phyloP scores from a whole-genome alignment of 2,888 invertebrate species.

The Clistopyga incitator region DNA sequence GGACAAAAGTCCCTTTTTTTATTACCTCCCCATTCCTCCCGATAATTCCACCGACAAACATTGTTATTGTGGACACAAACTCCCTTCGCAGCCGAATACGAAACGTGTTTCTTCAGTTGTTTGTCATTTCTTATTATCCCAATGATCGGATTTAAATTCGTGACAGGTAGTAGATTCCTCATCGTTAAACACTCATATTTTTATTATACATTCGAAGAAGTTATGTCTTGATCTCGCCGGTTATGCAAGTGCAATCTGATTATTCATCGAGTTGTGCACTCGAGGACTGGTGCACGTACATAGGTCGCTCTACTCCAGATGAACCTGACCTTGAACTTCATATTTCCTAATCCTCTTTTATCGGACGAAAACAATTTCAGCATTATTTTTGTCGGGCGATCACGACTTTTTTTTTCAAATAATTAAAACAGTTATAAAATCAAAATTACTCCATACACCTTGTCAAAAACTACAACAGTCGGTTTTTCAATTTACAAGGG shows the following conservation, averaged over 20 bases:
- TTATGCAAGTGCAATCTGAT: constrained; percentile 5
- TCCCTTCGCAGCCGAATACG: constrained; percentile 17
- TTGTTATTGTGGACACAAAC: constrained; percentile 28
- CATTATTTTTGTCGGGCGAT: too few relatives aligned
- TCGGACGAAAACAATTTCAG: not conserved
- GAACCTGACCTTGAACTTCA: not conserved
- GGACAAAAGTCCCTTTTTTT: constrained; percentile 12
- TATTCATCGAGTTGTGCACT: not conserved
- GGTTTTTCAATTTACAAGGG: too few relatives aligned
- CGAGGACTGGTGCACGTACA: too few relatives aligned
- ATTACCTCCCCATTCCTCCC: not conserved
- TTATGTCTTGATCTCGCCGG: constrained; percentile 39
- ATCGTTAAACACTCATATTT: constrained; percentile 36
- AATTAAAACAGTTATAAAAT: too few relatives aligned
- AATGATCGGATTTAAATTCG: constrained; percentile 42
- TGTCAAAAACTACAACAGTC: too few relatives aligned
- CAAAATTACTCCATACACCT: too few relatives aligned
- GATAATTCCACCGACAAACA: constrained; percentile 52
- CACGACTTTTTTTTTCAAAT: too few relatives aligned
- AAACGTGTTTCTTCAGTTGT: constrained; percentile 35
- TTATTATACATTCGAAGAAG: constrained; percentile 16
- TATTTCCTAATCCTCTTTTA: not conserved
- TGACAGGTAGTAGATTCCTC: constrained; percentile 34
- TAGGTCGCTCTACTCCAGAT: not conserved
- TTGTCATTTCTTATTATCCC: constrained; percentile 16